phyloP scores from a whole-genome alignment of 2,888 invertebrate species.

The Sphaeridia pumilis region DNA sequence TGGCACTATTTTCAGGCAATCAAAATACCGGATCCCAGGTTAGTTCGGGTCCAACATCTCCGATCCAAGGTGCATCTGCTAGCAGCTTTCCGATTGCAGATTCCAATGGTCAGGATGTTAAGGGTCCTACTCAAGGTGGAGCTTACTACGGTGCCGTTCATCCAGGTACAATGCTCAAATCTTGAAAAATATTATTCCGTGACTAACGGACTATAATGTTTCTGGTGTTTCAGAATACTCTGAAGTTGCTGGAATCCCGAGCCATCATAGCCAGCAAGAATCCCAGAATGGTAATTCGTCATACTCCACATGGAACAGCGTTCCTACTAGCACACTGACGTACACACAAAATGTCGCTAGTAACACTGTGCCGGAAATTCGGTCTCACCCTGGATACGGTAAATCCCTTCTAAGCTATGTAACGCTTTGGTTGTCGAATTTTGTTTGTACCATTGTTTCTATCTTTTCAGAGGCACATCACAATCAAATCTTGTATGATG shows the following conservation, averaged over 20 bases:
- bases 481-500: conserved; percentile 28
- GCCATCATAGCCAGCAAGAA: conserved; percentile 13
- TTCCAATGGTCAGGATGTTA: too few relatives aligned
- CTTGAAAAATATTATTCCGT: too few relatives aligned
- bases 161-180: too few relatives aligned
- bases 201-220: too few relatives aligned
- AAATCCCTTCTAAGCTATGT: conserved; percentile 37
- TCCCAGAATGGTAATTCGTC: conserved; percentile 14
- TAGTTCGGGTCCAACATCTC: conserved; percentile 29
- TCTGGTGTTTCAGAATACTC: too few relatives aligned
- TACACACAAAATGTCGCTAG: conserved; percentile 84
- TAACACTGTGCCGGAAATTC: conserved; percentile 46
- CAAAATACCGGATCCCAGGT: too few relatives aligned
- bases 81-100: too few relatives aligned
- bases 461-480: conserved; percentile 26
- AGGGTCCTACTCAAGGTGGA: too few relatives aligned
- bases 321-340: conserved; percentile 62
- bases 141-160: too few relatives aligned
- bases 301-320: conserved; percentile 63
- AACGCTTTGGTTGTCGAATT: background rate
- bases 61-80: conserved; percentile 22
- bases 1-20: too few relatives aligned
- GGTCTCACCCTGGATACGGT: conserved; percentile 56
- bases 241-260: too few relatives aligned
- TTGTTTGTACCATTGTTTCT: background rate